phyloP scores from a whole-genome alignment of 2,797 vertebrate species.

The Poecilia gillii region DNA sequence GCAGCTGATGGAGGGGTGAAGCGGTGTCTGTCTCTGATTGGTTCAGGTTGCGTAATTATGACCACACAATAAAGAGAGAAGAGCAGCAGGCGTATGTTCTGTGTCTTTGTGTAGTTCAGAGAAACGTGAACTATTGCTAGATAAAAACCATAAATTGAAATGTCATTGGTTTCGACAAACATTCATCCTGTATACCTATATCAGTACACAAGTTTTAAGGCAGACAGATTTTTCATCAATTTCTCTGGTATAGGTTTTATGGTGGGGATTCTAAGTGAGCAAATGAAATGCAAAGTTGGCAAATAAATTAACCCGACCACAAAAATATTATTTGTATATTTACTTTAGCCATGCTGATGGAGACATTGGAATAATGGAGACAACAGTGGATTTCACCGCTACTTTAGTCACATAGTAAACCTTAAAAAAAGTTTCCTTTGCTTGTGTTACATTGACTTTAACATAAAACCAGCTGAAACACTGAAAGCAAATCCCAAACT shows the following conservation, averaged over 20 bases:
- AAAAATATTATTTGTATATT: neutral
- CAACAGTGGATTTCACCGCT: neutral
- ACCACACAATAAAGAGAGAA: neutral
- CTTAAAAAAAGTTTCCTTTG: neutral
- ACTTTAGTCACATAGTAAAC: neutral
- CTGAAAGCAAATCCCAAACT: slow-evolving; percentile 1
- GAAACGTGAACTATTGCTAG: neutral
- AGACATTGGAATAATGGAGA: neutral
- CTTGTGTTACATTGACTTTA: neutral
- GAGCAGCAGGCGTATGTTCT: neutral
- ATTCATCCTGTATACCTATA: neutral
- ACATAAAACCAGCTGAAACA: neutral
- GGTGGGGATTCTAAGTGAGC: neutral
- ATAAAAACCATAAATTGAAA: slow-evolving; percentile 3
- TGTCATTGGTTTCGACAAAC: slow-evolving; percentile 31
- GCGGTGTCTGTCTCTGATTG: slow-evolving; percentile 34
- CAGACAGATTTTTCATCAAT: neutral
- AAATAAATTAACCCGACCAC: neutral
- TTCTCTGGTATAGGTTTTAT: neutral
- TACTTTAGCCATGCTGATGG: neutral
- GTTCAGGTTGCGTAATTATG: slow-evolving; percentile 11
- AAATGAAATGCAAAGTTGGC: neutral
- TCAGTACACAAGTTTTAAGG: neutral
- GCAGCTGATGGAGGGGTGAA: neutral
- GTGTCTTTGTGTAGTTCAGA: neutral